Percentiles rank a stretch among this genome's conserved stretches.
phyloP scores from a whole-genome alignment of 1,140 invertebrate genomes.

The Prorops nasuta region DNA sequence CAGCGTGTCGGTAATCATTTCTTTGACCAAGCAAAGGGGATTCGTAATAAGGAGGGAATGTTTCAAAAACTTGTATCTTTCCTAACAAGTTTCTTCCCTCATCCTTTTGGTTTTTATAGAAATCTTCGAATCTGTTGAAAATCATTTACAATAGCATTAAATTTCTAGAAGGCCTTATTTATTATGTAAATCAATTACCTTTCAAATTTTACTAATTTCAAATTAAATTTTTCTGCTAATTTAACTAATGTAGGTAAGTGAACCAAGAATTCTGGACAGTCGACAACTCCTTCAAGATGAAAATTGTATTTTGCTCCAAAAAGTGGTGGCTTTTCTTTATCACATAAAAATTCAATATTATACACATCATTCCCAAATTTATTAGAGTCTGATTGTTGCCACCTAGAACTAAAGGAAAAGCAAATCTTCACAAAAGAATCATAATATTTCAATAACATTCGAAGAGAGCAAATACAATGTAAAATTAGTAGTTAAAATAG shows the following conservation, averaged over 20 bases:
- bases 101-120: constrained; percentile 66
- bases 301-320: constrained; percentile 98
- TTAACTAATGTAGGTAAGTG: constrained; percentile 85
- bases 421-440: constrained; percentile 5
- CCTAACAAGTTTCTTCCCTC: constrained; percentile 56
- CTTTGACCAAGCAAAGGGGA: constrained; percentile 59
- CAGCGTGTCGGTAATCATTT: constrained; percentile 74
- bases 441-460: background rate
- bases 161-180: background rate
- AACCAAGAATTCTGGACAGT: constrained; percentile 98
- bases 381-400: constrained; percentile 61
- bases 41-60: constrained; percentile 57
- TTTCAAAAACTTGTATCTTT: constrained; percentile 71
- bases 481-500: background rate
- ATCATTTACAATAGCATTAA: constrained; percentile 7
- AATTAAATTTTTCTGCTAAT: constrained; percentile 77
- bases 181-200: constrained; percentile 52
- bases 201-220: constrained; percentile 62
- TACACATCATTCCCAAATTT: constrained; percentile 88
- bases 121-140: constrained; percentile 70
- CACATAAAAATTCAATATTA: constrained; percentile 75
- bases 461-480: background rate
- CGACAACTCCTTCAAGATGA: constrained; percentile 90
- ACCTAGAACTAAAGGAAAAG: constrained; percentile 54
- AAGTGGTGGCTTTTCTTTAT: constrained; percentile 72